Percentiles rank a stretch among this genome's conserved stretches.
These are phyloP conservation scores for Sebastolobus alascanus DNA, from an alignment of 2,797 vertebrate genomes.

Conservation along the genomic window DNA sequence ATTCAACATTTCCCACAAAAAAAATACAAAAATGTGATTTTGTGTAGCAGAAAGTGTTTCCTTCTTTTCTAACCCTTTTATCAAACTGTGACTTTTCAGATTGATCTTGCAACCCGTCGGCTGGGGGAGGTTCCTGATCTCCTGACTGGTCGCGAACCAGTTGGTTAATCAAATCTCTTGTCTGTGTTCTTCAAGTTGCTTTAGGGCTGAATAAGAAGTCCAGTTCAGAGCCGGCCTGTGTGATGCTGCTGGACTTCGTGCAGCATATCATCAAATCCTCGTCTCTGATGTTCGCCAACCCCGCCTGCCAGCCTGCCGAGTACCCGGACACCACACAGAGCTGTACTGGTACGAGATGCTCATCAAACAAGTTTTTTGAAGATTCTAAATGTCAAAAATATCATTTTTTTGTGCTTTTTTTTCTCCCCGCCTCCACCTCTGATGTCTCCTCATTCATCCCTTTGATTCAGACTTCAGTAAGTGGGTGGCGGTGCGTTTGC, in stretches of 20 bases:
- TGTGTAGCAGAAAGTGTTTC: neutral
- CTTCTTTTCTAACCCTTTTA: neutral
- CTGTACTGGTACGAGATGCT: constrained; percentile 86
- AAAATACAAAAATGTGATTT: neutral
- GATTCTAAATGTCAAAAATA: neutral
- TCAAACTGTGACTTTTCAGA: constrained; percentile 1
- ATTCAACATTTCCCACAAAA: too few relatives aligned
- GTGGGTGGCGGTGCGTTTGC: constrained; percentile 93
- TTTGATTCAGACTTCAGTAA: constrained; percentile 90
- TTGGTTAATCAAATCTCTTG: neutral
- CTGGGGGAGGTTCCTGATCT: neutral
- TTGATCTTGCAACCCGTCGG: neutral
- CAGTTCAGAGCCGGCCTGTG: constrained; percentile 93
- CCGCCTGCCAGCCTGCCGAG: constrained; percentile 85
- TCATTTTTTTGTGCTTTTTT: neutral
- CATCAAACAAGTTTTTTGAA: neutral
- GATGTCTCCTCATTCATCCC: neutral
- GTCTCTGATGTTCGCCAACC: constrained; percentile 94
- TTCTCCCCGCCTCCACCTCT: neutral
- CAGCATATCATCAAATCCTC: constrained; percentile 98
- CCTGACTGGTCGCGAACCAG: neutral
- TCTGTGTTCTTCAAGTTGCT: constrained; percentile 86
- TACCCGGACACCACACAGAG: constrained; percentile 84
- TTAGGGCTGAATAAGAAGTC: constrained; percentile 94
- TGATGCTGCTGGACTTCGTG: constrained; percentile 98